Evolutionary conservation across 2,113 vertebrate genomes (phyloP).

Genomic region (Meleagris gallopavo): DNA sequence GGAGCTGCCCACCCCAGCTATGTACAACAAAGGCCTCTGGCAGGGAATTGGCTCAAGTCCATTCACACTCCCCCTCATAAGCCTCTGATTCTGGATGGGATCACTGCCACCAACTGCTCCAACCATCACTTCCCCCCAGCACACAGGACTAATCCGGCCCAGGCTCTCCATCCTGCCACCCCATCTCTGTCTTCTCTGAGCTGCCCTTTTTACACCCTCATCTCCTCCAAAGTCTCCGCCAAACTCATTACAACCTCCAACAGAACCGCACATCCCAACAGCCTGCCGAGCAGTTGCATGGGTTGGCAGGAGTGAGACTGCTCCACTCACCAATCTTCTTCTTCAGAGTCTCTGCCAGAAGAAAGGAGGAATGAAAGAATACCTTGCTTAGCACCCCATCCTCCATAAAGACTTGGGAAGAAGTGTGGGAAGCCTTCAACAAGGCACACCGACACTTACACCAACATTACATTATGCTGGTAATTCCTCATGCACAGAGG

Average conservation of each 20-base stretch:
- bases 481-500: neutral
- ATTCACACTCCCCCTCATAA: too few species aligned
- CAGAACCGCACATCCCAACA: rapidly evolving
- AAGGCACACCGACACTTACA: too few species aligned
- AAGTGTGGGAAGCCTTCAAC: neutral
- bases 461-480: rapidly evolving
- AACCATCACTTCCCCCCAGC: neutral
- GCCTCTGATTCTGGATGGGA: too few species aligned
- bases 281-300: neutral
- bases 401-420: neutral
- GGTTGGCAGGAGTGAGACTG: neutral
- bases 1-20: too few species aligned
- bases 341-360: neutral
- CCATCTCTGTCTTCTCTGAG: neutral
- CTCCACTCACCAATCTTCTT: neutral
- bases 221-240: neutral
- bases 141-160: too few species aligned
- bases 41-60: too few species aligned
- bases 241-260: neutral
- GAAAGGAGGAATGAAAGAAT: neutral
- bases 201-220: neutral
- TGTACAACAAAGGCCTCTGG: too few species aligned
- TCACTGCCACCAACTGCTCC: too few species aligned
- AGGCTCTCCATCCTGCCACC: neutral
- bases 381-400: neutral